Base-by-base conservation (phyloP, 2,113 vertebrate genomes). In the Scytalopus superciliaris region DNA sequence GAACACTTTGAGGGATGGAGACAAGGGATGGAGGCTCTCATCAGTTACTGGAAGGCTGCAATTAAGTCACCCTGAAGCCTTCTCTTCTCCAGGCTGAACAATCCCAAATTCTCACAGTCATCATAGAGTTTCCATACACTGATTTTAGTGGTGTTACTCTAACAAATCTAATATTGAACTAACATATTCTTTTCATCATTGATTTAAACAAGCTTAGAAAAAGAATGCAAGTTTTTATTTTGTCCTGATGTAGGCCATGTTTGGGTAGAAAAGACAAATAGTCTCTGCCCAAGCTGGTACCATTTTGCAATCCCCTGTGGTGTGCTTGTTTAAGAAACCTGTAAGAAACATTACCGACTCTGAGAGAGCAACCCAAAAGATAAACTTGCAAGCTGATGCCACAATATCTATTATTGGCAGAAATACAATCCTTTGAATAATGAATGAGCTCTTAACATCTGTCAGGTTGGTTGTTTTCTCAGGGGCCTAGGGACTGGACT, bases 181-280 rank as follows among this genome's bases (percentile, higher is more conserved):
- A 24, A 52, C 0, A 3, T 18, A 18, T 14, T 49, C 6, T 62
- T 73, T 86, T 63, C 2, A 4, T 18, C 25, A 7, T 63, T 59
- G 44, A 77, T 60, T 80, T 53, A 70, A 82, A 63, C 8, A 63
- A 0, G 1, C 30, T 45, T 74, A 50, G 23, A 7, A 47, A 67
- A 94, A 47, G 10, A 47, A 17, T 1, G 1, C 21, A 45, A 72
- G 21, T 15, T 59, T 62, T 18, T 45, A 47, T 77, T 74, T 90
- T 87, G 13, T 52, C 92, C 39, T 50, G 7, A 5, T 81, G 81
- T 84, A 49, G n/a, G 37, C 62, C 16, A 16, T 25, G 23, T 70
- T 92, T 92, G 68, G 42, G 19, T 76, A 89, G 69, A 96, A 90
- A 73, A 89, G 35, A 62, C 74, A 72, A 70, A 49, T 72, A 85